phyloP scores from a whole-genome alignment of 2,797 vertebrate species.

The Craterocephalus amniculus region DNA sequence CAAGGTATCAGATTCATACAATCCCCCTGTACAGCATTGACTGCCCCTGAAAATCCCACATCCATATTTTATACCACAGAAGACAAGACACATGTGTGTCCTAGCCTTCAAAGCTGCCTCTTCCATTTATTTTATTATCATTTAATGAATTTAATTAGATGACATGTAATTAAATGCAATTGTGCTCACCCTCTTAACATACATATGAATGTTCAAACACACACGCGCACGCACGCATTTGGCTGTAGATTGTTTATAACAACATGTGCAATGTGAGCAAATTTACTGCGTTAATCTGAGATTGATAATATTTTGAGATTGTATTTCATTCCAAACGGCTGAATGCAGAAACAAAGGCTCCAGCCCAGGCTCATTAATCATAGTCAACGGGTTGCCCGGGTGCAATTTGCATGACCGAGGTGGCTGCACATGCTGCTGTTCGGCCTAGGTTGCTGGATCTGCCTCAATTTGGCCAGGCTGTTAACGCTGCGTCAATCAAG shows the following conservation, averaged over 20 bases:
- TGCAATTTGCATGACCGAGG: constrained; percentile 99
- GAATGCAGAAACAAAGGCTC: constrained; percentile 97
- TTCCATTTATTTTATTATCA: constrained; percentile 98
- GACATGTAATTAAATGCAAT: constrained; percentile 99
- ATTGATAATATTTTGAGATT: constrained; percentile 99
- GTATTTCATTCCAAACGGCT: constrained; percentile 99
- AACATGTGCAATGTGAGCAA: constrained; percentile 93
- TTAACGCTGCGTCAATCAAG: constrained; percentile 84
- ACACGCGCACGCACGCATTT: constrained; percentile 74
- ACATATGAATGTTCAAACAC: constrained; percentile 15
- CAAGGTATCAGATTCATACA: constrained; percentile 81
- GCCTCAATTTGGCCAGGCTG: constrained; percentile 84
- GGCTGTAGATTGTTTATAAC: constrained; percentile 94
- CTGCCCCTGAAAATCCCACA: constrained; percentile 88
- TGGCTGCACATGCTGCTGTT: constrained; percentile 93
- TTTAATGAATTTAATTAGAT: constrained; percentile 99
- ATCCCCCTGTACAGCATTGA: constrained; percentile 71
- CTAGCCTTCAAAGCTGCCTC: constrained; percentile 94
- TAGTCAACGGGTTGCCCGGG: constrained; percentile 97
- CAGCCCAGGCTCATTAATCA: constrained; percentile 99
- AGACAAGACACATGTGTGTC: constrained; percentile 95
- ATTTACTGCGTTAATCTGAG: constrained; percentile 98
- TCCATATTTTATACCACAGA: constrained; percentile 92
- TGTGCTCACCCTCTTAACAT: constrained; percentile 86
- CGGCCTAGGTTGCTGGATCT: constrained; percentile 89